Base-by-base conservation (phyloP, 2,888 invertebrate genomes). In the Conomelus anceps region DNA sequence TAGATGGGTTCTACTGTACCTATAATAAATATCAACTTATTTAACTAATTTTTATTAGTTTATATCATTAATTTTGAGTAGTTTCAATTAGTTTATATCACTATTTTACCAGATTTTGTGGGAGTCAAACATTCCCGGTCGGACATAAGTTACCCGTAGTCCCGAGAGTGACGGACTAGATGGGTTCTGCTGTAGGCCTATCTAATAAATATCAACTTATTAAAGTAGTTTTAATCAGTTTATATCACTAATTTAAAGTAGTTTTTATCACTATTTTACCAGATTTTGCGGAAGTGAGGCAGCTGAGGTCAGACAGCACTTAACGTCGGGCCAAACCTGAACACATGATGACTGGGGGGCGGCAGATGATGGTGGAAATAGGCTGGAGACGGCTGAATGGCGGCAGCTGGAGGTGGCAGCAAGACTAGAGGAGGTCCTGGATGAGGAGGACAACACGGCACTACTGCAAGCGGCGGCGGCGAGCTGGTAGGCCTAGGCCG, bases 401-500 rank as follows among this genome's bases (percentile, higher is more conserved):
- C 34, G n/a, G n/a, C n/a, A n/a, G n/a, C n/a, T n/a, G 86, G 86
- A 23, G 89, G 89, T 41, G 86, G 86, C n/a, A 87, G 89, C 22
- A 63, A 29, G n/a, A 85, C 84, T 34, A 86, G 88, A 13, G 89
- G 88, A 24, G 22, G 88, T 20, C 23, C 88, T 6, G 23, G 87
- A 13, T 63, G 87, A 23, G 86, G 86, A 3, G 24, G 86, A 41
- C 23, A 41, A 9, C 11, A 34, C 17, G 34, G 34, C 17, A 34
- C 34, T 1, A 34, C 34, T 22, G 41, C 22, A 22, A 85, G 29
- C 22, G 87, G 90, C 3, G 89, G 90, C 20, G 89, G 88, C n/a
- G 90, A 88, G 26, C 89, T 89, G 22, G 84, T 0, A 41, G 89
- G 86, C 23, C 22, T 85, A 22, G 90, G 90, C 11, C 89, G 89